phyloP scores from a whole-genome alignment of 2,888 invertebrate species.

The Cristatella mucedo region DNA sequence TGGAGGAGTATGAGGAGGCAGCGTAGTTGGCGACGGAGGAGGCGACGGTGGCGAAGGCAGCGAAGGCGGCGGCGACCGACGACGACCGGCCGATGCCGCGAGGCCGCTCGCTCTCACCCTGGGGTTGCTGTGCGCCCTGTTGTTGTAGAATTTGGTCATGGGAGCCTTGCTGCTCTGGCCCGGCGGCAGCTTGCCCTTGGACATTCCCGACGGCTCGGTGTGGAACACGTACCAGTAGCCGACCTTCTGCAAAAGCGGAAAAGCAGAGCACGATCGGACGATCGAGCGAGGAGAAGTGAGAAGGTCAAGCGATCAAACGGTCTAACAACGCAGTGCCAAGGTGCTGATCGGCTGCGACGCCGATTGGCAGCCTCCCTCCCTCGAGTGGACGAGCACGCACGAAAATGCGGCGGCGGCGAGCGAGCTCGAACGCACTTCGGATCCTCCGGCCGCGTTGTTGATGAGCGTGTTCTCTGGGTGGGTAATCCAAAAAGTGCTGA shows the following conservation, averaged over 20 bases:
- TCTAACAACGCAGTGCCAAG: conserved; percentile 1
- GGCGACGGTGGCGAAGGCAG: background rate
- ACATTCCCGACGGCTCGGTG: conserved; percentile 11
- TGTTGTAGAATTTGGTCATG: conserved; percentile 17
- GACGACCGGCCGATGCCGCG: no score
- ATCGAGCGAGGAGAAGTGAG: no score
- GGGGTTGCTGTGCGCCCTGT: conserved; percentile 17
- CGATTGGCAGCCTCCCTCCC: conserved; percentile 5
- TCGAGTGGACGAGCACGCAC: conserved; percentile 11
- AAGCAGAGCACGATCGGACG: no score
- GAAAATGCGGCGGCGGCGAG: no score
- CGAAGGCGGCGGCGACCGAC: no score
- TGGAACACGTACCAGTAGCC: conserved; percentile 13
- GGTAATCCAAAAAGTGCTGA: conserved; percentile 17
- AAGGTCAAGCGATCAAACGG: conserved; percentile 1
- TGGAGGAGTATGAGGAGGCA: background rate
- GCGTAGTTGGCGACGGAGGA: background rate
- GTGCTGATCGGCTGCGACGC: conserved; percentile 9
- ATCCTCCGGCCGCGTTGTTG: conserved; percentile 17
- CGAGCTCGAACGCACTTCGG: conserved; percentile 13
- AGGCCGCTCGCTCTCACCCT: background rate
- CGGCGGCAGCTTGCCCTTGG: conserved; percentile 7
- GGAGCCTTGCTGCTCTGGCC: conserved; percentile 13
- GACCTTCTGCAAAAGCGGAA: no score
- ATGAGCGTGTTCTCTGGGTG: conserved; percentile 15